Conservation (phyloP, 2,113 vertebrate species). For the Colaptes auratus region DNA sequence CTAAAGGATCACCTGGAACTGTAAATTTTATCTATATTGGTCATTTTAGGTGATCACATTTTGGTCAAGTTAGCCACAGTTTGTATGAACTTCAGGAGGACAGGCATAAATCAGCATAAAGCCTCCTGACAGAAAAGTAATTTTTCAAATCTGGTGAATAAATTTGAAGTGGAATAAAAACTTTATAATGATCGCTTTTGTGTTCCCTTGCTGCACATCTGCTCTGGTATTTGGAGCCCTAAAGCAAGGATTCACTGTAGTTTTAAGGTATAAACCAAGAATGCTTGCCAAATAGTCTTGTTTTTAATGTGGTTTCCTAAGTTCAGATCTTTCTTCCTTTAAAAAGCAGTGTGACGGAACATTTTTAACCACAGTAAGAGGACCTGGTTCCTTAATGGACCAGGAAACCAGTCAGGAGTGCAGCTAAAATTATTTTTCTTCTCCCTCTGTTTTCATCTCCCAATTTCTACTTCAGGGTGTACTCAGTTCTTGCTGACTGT, state of each 20-base stretch:
- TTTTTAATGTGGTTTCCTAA: neutral
- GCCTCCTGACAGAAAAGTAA: neutral
- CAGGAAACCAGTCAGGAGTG: neutral
- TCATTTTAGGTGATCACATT: neutral
- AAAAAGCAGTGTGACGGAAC: neutral
- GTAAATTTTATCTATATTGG: neutral
- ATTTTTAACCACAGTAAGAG: neutral
- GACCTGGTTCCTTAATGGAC: neutral
- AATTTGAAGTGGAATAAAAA: neutral
- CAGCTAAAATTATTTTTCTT: neutral
- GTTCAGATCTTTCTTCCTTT: neutral
- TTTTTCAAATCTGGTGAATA: neutral
- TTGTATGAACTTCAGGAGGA: neutral
- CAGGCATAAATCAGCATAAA: neutral
- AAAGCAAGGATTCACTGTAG: neutral
- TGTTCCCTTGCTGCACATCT: neutral
- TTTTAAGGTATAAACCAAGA: neutral
- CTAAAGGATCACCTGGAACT: neutral
- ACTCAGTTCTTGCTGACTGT: neutral
- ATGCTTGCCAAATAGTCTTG: neutral
- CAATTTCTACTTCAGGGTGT: neutral
- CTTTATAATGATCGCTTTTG: neutral
- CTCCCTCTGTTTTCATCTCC: neutral
- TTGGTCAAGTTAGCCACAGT: neutral
- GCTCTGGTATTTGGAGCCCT: neutral